phyloP scores from a whole-genome alignment of 2,797 vertebrate genomes.

The Periparus ater region DNA sequence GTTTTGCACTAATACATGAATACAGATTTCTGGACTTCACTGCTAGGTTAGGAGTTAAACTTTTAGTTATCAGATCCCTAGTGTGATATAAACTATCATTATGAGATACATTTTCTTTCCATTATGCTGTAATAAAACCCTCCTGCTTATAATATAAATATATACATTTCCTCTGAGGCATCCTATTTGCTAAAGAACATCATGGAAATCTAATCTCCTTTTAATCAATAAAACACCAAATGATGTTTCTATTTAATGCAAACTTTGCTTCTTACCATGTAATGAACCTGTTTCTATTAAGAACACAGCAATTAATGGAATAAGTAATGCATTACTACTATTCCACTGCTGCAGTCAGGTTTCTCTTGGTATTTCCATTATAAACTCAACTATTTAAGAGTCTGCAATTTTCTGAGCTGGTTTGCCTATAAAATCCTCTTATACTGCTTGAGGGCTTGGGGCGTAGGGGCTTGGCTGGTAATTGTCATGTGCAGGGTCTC shows the following conservation, averaged over 20 bases:
- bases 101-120: conserved; percentile 73
- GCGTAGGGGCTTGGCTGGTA: neutral
- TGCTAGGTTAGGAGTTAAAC: conserved; percentile 65
- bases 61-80: conserved; percentile 66
- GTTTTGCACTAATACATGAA: neutral
- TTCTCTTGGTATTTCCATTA: conserved; percentile 53
- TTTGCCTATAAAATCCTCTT: conserved; percentile 40
- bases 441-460: neutral
- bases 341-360: conserved; percentile 37
- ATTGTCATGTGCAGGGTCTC: neutral
- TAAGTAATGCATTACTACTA: conserved; percentile 65
- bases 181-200: conserved; percentile 74
- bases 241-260: conserved; percentile 76
- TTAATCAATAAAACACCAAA: conserved; percentile 77
- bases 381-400: conserved; percentile 30
- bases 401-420: conserved; percentile 21
- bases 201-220: conserved; percentile 75
- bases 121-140: conserved; percentile 70
- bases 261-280: conserved; percentile 72
- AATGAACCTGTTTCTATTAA: conserved; percentile 76
- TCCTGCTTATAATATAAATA: conserved; percentile 72
- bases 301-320: conserved; percentile 66
- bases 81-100: conserved; percentile 73
- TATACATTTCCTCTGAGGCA: conserved; percentile 73
- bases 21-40: conserved; percentile 30